Conservation (phyloP, 2,888 invertebrate genomes). For the Tridacna crocea region DNA sequence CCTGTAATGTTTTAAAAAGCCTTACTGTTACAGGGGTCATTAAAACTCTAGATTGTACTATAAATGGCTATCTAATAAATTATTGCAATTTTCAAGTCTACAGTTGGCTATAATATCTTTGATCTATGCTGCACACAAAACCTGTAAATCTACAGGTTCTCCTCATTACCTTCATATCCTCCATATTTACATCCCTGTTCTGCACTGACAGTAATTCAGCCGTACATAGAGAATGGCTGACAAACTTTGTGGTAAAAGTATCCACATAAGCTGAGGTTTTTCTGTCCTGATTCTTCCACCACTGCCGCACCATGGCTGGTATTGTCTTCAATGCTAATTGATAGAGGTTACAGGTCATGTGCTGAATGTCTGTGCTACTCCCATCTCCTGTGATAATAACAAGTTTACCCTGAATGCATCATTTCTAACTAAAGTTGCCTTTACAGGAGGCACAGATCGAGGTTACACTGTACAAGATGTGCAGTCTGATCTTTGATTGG, state of each 20-base stretch:
- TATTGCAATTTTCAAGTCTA: too few relatives aligned
- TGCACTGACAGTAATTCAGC: constrained; percentile 88
- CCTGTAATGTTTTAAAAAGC: too few relatives aligned
- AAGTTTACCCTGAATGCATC: background rate
- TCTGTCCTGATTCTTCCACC: constrained; percentile 90
- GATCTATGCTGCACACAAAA: too few relatives aligned
- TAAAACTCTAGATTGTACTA: too few relatives aligned
- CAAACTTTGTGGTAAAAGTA: constrained; percentile 86
- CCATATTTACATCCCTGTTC: constrained; percentile 75
- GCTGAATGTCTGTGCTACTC: constrained; percentile 83
- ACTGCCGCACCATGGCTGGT: constrained; percentile 90
- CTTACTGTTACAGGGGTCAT: too few relatives aligned
- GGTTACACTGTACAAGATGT: too few relatives aligned
- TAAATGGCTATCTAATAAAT: too few relatives aligned
- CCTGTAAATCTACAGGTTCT: too few relatives aligned
- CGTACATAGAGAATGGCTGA: constrained; percentile 88
- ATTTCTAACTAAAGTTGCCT: too few relatives aligned
- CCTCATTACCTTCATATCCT: constrained; percentile 74
- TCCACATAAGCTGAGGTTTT: constrained; percentile 89
- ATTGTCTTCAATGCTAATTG: constrained; percentile 88
- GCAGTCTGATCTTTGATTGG: too few relatives aligned
- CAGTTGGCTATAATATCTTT: too few relatives aligned
- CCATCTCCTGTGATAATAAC: constrained; percentile 30
- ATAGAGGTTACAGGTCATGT: constrained; percentile 89
- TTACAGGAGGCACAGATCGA: too few relatives aligned